Conservation (phyloP, 2,113 vertebrate genomes). For the Muntiacus reevesi region DNA sequence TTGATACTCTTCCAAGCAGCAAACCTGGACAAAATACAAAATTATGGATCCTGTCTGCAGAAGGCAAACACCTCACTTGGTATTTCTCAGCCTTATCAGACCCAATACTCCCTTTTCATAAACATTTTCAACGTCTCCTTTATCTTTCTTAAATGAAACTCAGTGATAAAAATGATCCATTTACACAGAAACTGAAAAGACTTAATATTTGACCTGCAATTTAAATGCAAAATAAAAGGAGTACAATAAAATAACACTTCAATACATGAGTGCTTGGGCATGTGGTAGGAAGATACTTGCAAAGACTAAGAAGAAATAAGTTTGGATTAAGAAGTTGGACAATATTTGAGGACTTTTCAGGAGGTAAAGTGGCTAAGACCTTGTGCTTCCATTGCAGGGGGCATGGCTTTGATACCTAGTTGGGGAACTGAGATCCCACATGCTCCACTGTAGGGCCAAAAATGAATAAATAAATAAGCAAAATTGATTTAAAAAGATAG, state of each 20-base stretch:
- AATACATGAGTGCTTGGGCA: background rate
- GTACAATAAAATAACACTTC: background rate
- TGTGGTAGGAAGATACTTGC: background rate
- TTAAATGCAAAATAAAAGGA: background rate
- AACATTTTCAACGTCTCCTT: background rate
- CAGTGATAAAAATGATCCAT: background rate
- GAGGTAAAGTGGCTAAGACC: background rate
- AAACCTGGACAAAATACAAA: accelerated
- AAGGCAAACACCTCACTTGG: background rate
- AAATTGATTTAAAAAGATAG: background rate
- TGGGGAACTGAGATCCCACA: background rate
- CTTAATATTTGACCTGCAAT: background rate
- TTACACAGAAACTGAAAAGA: background rate
- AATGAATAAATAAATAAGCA: background rate
- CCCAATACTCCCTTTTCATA: background rate
- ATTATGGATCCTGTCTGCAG: background rate
- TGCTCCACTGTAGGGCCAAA: background rate
- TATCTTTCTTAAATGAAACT: background rate
- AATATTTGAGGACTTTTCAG: background rate
- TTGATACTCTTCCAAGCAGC: background rate
- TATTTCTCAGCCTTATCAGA: background rate
- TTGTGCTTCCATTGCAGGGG: background rate
- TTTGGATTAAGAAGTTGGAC: background rate
- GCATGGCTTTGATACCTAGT: background rate
- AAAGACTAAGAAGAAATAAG: background rate